phyloP scores from a whole-genome alignment of 1,140 invertebrate species.

The Solenopsis invicta region DNA sequence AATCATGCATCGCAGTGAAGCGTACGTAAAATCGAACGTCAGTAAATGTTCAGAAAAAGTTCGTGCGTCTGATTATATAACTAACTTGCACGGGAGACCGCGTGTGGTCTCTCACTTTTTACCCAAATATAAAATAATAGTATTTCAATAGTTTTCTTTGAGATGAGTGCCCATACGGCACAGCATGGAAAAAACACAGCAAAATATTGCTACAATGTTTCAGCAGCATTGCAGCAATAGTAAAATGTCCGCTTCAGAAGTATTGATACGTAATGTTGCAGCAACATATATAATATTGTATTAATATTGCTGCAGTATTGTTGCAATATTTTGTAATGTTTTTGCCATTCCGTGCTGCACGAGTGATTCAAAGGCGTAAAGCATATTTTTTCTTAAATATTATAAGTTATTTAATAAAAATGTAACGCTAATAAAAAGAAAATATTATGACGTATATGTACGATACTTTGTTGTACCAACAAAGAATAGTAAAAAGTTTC shows the following conservation, averaged over 20 bases:
- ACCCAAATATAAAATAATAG: background rate
- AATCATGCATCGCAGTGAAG: background rate
- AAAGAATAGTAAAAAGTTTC: background rate
- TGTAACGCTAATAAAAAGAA: constrained; percentile 14
- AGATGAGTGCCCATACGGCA: background rate
- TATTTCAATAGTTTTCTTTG: background rate
- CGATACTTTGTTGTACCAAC: background rate
- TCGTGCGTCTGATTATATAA: background rate
- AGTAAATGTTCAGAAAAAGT: background rate
- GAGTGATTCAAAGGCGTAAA: background rate
- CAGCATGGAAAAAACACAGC: no score
- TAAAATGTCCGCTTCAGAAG: no score
- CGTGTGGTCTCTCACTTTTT: background rate
- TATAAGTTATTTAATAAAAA: background rate
- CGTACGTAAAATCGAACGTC: background rate
- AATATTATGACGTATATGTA: background rate
- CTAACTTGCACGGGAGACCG: background rate
- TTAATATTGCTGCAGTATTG: no score
- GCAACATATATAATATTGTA: no score
- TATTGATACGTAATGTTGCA: no score
- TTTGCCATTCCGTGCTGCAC: no score
- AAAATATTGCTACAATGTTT: no score
- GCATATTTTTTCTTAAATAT: background rate
- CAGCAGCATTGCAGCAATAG: no score
- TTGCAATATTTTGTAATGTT: no score